These are phyloP conservation scores for Panopea generosa DNA, from an alignment of 2,888 invertebrate genomes.

Conservation along the genomic window DNA sequence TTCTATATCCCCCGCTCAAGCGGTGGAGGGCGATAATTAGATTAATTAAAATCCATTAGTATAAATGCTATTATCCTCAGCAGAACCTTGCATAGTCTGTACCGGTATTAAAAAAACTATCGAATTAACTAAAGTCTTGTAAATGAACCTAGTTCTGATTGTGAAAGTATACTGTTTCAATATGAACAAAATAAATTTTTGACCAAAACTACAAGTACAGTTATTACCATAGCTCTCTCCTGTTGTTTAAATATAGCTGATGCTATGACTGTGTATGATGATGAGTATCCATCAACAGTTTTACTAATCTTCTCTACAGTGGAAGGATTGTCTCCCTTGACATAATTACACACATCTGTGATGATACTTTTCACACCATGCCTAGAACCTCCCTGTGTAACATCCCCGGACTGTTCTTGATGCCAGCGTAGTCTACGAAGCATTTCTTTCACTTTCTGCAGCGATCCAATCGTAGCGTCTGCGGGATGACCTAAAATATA, in stretches of 20 bases:
- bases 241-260: slow-evolving; percentile 81
- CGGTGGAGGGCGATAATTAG: too few relatives aligned
- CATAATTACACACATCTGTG: slow-evolving; percentile 72
- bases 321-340: slow-evolving; percentile 71
- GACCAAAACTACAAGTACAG: too few relatives aligned
- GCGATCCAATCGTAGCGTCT: slow-evolving; percentile 73
- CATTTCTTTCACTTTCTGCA: slow-evolving; percentile 81
- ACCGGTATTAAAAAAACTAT: too few relatives aligned
- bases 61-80: too few relatives aligned
- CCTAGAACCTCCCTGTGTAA: slow-evolving; percentile 30
- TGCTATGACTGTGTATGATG: slow-evolving; percentile 65
- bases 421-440: slow-evolving; percentile 80
- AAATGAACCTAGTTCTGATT: too few relatives aligned
- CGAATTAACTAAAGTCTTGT: too few relatives aligned
- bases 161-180: too few relatives aligned
- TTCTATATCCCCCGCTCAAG: too few relatives aligned
- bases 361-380: slow-evolving; percentile 40
- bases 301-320: slow-evolving; percentile 13
- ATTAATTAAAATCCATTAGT: too few relatives aligned
- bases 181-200: too few relatives aligned
- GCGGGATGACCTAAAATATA: not conserved
- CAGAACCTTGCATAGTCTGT: too few relatives aligned
- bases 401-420: slow-evolving; percentile 73
- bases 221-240: slow-evolving; percentile 80
- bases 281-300: slow-evolving; percentile 27